Conservation (phyloP, 2,888 invertebrate species). For the Xiphydria camelus region DNA sequence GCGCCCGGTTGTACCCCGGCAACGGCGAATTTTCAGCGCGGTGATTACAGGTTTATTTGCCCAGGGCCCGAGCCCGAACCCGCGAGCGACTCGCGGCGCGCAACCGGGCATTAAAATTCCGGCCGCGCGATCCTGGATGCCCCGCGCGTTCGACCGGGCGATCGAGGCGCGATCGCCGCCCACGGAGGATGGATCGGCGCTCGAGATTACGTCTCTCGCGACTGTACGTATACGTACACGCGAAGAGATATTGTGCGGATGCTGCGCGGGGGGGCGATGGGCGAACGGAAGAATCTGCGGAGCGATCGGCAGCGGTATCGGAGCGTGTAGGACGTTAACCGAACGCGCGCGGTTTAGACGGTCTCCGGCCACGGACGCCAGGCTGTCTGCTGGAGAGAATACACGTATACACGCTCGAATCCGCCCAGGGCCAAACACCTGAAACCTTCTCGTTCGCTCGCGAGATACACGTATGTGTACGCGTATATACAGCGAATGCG, state of each 20-base stretch:
- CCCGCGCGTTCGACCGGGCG: background rate
- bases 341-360: background rate
- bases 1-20: too few species aligned
- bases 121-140: background rate
- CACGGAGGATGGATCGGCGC: too few species aligned
- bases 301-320: too few species aligned
- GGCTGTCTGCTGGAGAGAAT: slow-evolving; percentile 11
- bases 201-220: too few species aligned
- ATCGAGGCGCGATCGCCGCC: background rate
- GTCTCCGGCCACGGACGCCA: slow-evolving; percentile 6
- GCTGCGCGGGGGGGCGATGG: too few species aligned
- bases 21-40: background rate
- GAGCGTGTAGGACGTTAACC: background rate
- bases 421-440: slow-evolving; percentile 16
- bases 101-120: background rate
- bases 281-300: too few species aligned
- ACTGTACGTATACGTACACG: too few species aligned
- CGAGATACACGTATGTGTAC: too few species aligned
- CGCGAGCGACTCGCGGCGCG: too few species aligned
- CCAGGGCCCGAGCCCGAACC: too few species aligned
- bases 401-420: background rate
- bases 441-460: background rate
- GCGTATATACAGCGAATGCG: too few species aligned
- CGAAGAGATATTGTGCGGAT: too few species aligned
- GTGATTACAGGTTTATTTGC: background rate